A percentile compares a stretch with the other conserved stretches of the same genome.
Conservation (phyloP, 2,888 invertebrate species). For the Drosophila barbarae region DNA sequence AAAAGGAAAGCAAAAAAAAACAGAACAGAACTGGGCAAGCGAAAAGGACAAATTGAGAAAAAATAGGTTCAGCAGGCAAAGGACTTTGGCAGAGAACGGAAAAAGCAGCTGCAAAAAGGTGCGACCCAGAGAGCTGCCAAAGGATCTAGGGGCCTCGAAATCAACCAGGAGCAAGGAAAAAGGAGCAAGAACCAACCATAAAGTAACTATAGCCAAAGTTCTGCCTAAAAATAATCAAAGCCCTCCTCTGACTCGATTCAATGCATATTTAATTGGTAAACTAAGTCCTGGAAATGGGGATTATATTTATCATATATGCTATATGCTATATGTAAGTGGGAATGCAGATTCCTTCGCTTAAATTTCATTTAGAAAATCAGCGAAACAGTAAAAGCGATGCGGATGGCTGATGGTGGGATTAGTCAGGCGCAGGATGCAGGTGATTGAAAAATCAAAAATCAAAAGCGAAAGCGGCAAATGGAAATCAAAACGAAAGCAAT, state of each 20-base stretch:
- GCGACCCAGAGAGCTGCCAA: constrained; percentile 2
- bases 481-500: constrained; percentile 27
- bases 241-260: too few relatives aligned
- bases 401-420: constrained; percentile 7
- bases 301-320: background rate
- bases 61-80: constrained; percentile 13
- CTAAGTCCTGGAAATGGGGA: background rate
- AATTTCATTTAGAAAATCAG: background rate
- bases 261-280: background rate
- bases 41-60: constrained; percentile 15
- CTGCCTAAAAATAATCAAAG: background rate
- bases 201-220: background rate
- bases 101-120: background rate
- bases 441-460: constrained; percentile 8
- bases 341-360: too few relatives aligned
- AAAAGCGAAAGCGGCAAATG: constrained; percentile 17
- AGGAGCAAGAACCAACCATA: background rate
- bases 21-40: constrained; percentile 1
- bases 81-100: constrained; percentile 1
- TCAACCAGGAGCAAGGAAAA: background rate
- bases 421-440: constrained; percentile 2
- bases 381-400: background rate
- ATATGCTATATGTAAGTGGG: too few relatives aligned
- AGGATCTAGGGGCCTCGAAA: constrained; percentile 4
- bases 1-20: background rate